Evolutionary conservation across 2,888 invertebrate species (phyloP), one percentile per base, ranked within the genome.

Genomic region (Steinernema carpocapsae): DNA sequence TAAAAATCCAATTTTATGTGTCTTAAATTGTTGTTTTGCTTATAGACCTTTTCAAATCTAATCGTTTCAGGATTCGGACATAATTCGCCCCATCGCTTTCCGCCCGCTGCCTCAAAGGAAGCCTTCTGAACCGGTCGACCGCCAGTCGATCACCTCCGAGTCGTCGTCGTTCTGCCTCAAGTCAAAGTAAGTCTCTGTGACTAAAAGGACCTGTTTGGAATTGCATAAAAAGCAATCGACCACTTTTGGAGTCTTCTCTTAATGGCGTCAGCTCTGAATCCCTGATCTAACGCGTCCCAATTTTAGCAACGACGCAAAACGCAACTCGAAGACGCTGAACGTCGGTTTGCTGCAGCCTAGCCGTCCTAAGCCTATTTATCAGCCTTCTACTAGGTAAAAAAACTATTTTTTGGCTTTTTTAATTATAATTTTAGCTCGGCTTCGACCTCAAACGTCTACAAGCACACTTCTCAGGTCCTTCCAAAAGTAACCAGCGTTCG

Each of bases 81-180:
- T 79, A 4, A 78, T 79, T 59, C 78, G 79, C n/a, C 79, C 79
- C n/a, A 81, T 82, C 26, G 79, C 79, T 32, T 79, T 79, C 73
- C 79, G 79, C 19, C 81, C 81, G 56, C 26, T 77, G 43, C 73
- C 73, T 10, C 59, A 72, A 48, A 75, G 56, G 45, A 70, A 46
- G 70, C 37, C 72, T 1, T 59, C 59, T n/a, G 46, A 64, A 32
- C 64, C 64, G 17, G 32, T 64, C 32, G 64, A 76, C 45, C 72
- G 75, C 26, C 70, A 73, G 22, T 77, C 77, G 52, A 72, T 74
- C 24, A 77, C 70, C 77, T 51, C 72, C 32, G 64, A 64, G 32
- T 64, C 64, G 64, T 64, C 64, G 64, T 64, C 64, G 22, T 64
- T 64, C 64, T 64, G 64, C 37, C 37, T 64, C 32, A 64, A 64